Base-by-base conservation (phyloP, 1,140 invertebrate species). In the Campodea augens region DNA sequence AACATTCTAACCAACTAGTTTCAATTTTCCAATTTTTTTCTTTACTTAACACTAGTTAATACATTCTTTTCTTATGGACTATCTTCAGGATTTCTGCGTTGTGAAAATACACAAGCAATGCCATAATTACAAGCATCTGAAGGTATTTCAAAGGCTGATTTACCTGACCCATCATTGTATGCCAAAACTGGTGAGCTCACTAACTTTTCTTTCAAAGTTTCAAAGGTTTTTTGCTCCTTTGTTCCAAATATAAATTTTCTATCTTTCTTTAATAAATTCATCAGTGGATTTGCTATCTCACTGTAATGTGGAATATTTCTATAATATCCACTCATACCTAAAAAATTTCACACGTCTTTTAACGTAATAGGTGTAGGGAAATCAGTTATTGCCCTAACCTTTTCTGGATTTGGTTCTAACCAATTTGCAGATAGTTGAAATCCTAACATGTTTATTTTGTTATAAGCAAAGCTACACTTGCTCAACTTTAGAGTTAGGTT, bases 301-400 rank as follows among this genome's bases (percentile, higher is more conserved):
- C 37, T 12, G 27, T 50, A 52, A 19, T 38, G 13, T 13, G 1
- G 7, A 38, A 52, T 46, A 25, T 37, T 22, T 21, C 51, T 25
- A 38, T 47, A 52, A 25, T 44, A 52, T 4, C 32, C 24, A 13
- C 4, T 1, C 32, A 51, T 12, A 2, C 45, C 51, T n/a, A 51
- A 18, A 24, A 48, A 52, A 3, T 36, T 41, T 10, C 38, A 10
- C 3, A 47, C 39, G 18, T 10, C 25, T 37, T 27, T 46, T 3
- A 37, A 15, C 15, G 19, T 20, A 1, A 3, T 41, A 2, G 45
- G 48, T 13, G 12, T 3, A 4, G 47, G 47, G 12, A 45, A 36
- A 12, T 3, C 1, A 7, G 3, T 4, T 2, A 50, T 41, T 3
- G 42, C 36, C 10, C 13, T 24, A 1, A 48, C 37, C 38, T 48